Conservation (phyloP, 2,113 vertebrate genomes). For the Cyrtonyx montezumae region DNA sequence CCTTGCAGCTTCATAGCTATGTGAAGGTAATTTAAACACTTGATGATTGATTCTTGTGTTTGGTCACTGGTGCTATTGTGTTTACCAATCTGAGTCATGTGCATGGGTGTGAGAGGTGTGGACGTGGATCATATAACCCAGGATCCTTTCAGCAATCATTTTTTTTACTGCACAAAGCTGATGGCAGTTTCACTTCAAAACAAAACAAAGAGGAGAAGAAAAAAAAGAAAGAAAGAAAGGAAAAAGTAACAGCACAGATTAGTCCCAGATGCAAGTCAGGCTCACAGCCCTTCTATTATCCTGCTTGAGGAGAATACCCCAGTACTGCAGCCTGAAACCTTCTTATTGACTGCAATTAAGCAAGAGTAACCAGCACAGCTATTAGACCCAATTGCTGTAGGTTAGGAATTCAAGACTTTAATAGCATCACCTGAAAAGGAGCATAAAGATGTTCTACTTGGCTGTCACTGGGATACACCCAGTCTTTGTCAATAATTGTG, state of each 20-base stretch:
- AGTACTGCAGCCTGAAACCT: background rate
- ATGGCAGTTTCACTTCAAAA: background rate
- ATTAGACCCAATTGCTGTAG: no score
- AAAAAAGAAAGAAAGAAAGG: background rate
- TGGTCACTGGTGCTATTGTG: background rate
- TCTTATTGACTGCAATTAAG: background rate
- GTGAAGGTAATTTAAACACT: background rate
- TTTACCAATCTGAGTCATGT: background rate
- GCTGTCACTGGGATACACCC: background rate
- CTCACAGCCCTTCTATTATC: background rate
- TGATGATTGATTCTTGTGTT: background rate
- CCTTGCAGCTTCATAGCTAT: background rate
- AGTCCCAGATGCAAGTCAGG: background rate
- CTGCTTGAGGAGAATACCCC: background rate
- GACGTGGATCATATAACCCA: background rate
- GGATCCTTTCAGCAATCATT: background rate
- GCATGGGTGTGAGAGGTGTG: background rate
- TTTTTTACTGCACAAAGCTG: background rate
- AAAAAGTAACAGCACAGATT: background rate
- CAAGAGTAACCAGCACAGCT: background rate
- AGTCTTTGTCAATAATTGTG: background rate
- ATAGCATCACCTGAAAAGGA: background rate
- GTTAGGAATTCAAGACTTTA: background rate
- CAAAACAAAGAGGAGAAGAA: background rate
- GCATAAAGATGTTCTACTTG: rapidly evolving